Evolutionary conservation across 2,888 invertebrate species (phyloP).

Genomic region (Spicauda simplicius): DNA sequence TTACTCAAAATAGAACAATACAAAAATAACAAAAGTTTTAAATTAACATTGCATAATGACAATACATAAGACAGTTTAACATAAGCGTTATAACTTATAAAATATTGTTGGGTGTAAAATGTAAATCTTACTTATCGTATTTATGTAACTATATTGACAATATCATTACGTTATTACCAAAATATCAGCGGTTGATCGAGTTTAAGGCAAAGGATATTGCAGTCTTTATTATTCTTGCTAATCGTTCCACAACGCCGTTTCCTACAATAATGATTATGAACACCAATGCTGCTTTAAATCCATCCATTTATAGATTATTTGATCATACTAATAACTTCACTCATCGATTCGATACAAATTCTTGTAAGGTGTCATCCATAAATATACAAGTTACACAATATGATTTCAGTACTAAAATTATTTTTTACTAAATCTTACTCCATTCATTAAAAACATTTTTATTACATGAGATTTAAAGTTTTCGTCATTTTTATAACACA

Average conservation of each 20-base stretch:
- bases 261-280: constrained; percentile 3
- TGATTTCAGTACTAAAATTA: too few relatives aligned
- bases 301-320: constrained; percentile 5
- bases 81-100: constrained; percentile 41
- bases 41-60: constrained; percentile 44
- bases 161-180: constrained; percentile 29
- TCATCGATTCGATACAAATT: constrained; percentile 1
- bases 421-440: too few relatives aligned
- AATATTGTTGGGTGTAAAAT: constrained; percentile 34
- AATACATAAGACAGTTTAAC: constrained; percentile 45
- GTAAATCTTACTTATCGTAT: constrained; percentile 27
- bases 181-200: constrained; percentile 16
- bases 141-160: constrained; percentile 35
- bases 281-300: constrained; percentile 11
- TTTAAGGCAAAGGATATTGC: constrained; percentile 42
- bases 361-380: not conserved
- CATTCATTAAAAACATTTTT: too few relatives aligned
- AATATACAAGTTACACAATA: not conserved
- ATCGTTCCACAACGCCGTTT: constrained; percentile 1
- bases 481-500: too few relatives aligned
- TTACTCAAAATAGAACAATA: constrained; percentile 62
- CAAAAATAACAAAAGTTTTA: constrained; percentile 65
- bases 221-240: constrained; percentile 39
- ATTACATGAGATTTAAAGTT: too few relatives aligned
- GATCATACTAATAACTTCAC: not conserved